A percentile compares a stretch with the other conserved stretches of the same genome.
phyloP scores from a whole-genome alignment of 2,888 invertebrate genomes.

The Neoitamus cyanurus region DNA sequence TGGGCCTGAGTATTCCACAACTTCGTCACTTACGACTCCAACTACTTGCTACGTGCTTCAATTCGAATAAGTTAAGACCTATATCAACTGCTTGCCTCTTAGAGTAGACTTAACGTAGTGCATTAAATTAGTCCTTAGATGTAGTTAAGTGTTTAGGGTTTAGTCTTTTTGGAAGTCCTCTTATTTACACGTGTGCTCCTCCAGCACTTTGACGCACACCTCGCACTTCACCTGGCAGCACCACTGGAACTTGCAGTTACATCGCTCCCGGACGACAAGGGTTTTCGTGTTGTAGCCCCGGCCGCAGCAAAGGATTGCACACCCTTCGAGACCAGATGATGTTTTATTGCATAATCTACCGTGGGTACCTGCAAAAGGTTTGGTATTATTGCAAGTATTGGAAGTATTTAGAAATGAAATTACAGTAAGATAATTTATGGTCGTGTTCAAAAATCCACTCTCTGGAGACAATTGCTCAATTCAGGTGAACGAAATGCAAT shows the following conservation, averaged over 20 bases:
- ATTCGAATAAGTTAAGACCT: constrained; percentile 10
- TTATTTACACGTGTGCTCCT: constrained; percentile 90
- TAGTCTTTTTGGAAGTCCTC: constrained; percentile 8
- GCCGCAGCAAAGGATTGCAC: constrained; percentile 90
- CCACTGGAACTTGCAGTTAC: constrained; percentile 96
- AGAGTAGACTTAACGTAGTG: constrained; percentile 18
- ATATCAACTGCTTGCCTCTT: constrained; percentile 44
- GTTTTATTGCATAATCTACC: constrained; percentile 80
- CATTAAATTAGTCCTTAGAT: constrained; percentile 6
- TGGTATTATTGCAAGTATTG: too few species aligned
- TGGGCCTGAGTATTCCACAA: constrained; percentile 38
- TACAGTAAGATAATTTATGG: too few species aligned
- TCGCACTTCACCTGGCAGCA: constrained; percentile 95
- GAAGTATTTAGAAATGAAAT: too few species aligned
- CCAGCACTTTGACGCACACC: constrained; percentile 81
- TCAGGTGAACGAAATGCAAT: too few species aligned
- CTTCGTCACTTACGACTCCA: neutral
- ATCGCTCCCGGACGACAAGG: constrained; percentile 80
- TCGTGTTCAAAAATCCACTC: too few species aligned
- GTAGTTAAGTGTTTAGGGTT: constrained; percentile 10
- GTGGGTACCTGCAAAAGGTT: constrained; percentile 71
- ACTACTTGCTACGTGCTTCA: neutral
- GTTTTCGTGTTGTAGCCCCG: constrained; percentile 91
- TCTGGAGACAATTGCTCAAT: too few species aligned
- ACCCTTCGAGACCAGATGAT: constrained; percentile 82